Base-by-base conservation (phyloP, 2,888 invertebrate genomes). In the Zeuzera pyrina region DNA sequence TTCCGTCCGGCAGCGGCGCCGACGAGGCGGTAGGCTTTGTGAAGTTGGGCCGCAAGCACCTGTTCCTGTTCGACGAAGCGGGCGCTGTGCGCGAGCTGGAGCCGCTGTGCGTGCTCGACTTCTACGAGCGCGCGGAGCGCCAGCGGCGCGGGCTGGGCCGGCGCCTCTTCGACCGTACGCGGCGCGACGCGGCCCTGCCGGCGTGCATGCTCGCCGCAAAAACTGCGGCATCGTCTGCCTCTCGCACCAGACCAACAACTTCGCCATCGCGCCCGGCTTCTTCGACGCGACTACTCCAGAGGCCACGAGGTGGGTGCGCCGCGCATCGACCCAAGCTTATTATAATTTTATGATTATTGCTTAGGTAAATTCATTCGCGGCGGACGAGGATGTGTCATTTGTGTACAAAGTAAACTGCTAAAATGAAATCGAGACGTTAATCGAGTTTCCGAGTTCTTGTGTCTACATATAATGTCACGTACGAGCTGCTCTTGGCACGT, bases 101-200 rank as follows among this genome's bases (percentile, higher is more conserved):
- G 43, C 92, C 96, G 0, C 84, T 94, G 8, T 97, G 97, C 67
- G 88, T 98, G 34, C 86, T 98, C 29, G 98, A 98, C 71, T 98
- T 98, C 81, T 98, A 92, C 71, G 88, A 98, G 13, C 88, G 93
- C 55, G 91, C 91, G 62, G 88, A 91, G 2, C 86, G 89, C 29
- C 97, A 97, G 73, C 88, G 97, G 33, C 87, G 87, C 61, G 98
- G 98, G 2, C 86, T 90, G 59, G 98, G 98, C 2, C 91, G 89
- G 53, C 72, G 85, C 36, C 84, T 98, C 8, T 97, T 94, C 72
- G 93, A 97, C 46, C 85, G 89, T 54, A 96, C 98, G 96, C 74
- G 95, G n/a, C 56, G 86, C 5, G 90, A 90, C 43, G 89, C 91
- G 69, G 83, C 88, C 31, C 79, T 89, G 26, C 68, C 73, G 29